Conservation (phyloP, 1,140 invertebrate species). For the Drosophila nikananu region DNA sequence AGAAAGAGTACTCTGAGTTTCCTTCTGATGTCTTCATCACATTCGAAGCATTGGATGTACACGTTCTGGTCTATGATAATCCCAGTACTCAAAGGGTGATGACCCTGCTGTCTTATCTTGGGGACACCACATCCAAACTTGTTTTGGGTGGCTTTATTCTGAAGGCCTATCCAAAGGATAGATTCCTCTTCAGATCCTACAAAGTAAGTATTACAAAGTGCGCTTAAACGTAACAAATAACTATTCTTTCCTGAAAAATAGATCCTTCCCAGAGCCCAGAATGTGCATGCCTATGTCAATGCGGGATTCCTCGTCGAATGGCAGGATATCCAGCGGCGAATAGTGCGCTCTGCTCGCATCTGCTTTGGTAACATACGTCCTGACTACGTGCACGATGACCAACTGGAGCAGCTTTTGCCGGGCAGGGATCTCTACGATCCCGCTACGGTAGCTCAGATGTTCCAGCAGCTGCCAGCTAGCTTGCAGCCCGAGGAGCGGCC, state of each 20-base stretch:
- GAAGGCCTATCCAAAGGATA: slow-evolving; percentile 51
- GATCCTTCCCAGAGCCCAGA: slow-evolving; percentile 88
- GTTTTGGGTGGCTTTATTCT: slow-evolving; percentile 70
- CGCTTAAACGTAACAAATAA: too few relatives aligned
- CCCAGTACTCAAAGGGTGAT: slow-evolving; percentile 40
- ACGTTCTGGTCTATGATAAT: slow-evolving; percentile 71
- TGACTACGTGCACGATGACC: slow-evolving; percentile 89
- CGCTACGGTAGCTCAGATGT: slow-evolving; percentile 44
- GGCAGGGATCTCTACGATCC: slow-evolving; percentile 86
- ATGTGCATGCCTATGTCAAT: slow-evolving; percentile 93
- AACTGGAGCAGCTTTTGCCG: slow-evolving; percentile 88
- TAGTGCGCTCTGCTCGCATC: slow-evolving; percentile 69
- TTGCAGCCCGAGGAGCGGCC: slow-evolving; percentile 83
- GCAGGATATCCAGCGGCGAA: slow-evolving; percentile 62
- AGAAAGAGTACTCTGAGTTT: slow-evolving; percentile 89
- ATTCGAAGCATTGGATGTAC: slow-evolving; percentile 89
- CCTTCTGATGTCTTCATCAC: slow-evolving; percentile 92
- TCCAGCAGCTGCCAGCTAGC: slow-evolving; percentile 45
- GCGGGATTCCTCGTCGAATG: slow-evolving; percentile 89
- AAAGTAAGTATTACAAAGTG: slow-evolving; percentile 86
- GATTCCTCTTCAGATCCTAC: slow-evolving; percentile 75
- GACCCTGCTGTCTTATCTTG: slow-evolving; percentile 55
- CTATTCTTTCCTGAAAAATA: neutral
- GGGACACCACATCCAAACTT: slow-evolving; percentile 51
- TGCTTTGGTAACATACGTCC: slow-evolving; percentile 90